Base-by-base conservation (phyloP, 2,888 invertebrate genomes). In the Lydus trimaculatus region DNA sequence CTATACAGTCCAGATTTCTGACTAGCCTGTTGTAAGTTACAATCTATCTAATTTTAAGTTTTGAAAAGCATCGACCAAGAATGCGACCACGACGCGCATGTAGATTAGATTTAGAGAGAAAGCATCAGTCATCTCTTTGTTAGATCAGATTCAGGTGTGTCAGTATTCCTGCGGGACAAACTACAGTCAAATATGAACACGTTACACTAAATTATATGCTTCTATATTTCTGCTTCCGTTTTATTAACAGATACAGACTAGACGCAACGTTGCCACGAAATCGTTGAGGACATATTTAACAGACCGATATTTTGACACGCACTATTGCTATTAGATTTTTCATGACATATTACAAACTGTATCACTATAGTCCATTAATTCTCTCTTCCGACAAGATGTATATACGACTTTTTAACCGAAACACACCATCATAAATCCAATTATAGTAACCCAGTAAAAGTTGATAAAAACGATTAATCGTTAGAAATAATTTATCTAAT, bases 121-220 rank as follows among this genome's bases (percentile, higher is more conserved):
- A 70, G 67, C 73, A 75, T 75, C 74, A 72, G 72, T 75, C 75
- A 74, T 75, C 70, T 72, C 72, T 73, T 75, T 73, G 73, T 75
- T 73, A 74, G 72, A 67, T 70, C 66, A 72, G 68, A 72, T 70
- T 69, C 63, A 66, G 70, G 73, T 72, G 73, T 71, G 68, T 73
- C 70, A 72, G 66, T 71, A 72, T 66, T 70, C 72, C 75, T 73
- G 69, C 69, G 72, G 71, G 73, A 72, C 73, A 66, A 70, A 74
- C 73, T 71, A 62, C 72, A 72, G 70, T 72, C 74, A 74, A 74
- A 75, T 74, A 74, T 73, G 75, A 74, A 74, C 72, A 74, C 74
- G 74, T 75, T 74, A 75, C 70, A 74, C 71, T 75, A 75, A 75
- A 75, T 75, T 75, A 75, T 74, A 67, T 71, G 73, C 71, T 67